A percentile compares a stretch with the other conserved stretches of the same genome.
phyloP scores from a whole-genome alignment of 2,113 vertebrate genomes.

The Amia ocellicauda region DNA sequence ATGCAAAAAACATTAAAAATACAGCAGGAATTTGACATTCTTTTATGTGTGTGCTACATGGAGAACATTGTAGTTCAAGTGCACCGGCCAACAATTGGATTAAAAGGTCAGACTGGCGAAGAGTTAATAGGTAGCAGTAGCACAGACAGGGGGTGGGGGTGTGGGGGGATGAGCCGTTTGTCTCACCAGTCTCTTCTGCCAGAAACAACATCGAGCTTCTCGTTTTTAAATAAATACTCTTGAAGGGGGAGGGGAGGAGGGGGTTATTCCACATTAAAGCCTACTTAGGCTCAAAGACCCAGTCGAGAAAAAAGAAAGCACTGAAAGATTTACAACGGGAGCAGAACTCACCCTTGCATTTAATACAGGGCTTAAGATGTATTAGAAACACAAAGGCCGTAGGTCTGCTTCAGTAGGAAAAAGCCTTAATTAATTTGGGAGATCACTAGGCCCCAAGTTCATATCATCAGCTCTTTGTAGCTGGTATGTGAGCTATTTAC shows the following conservation, averaged over 20 bases:
- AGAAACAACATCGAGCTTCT: constrained; percentile 66
- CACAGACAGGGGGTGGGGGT: constrained; percentile 36
- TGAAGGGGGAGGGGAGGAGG: constrained; percentile 26
- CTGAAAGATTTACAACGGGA: constrained; percentile 59
- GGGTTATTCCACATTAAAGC: constrained; percentile 44
- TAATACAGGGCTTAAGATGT: constrained; percentile 54
- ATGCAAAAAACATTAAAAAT: too few relatives aligned
- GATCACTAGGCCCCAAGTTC: constrained; percentile 51
- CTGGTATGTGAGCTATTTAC: constrained; percentile 76
- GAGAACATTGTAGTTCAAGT: constrained; percentile 40
- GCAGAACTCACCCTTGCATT: constrained; percentile 39
- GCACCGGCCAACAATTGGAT: constrained; percentile 34
- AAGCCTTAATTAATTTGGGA: constrained; percentile 71
- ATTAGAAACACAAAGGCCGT: constrained; percentile 47
- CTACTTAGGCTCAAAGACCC: constrained; percentile 37
- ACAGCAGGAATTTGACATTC: too few relatives aligned
- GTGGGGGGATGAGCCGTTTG: constrained; percentile 25
- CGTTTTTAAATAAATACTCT: constrained; percentile 67
- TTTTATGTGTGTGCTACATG: background rate
- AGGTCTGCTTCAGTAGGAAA: constrained; percentile 45
- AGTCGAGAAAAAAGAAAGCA: constrained; percentile 48
- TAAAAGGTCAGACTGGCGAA: constrained; percentile 22
- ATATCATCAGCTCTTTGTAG: constrained; percentile 68
- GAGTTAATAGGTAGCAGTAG: constrained; percentile 34
- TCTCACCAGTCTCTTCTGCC: constrained; percentile 45